Evolutionary conservation across 2,113 vertebrate species (phyloP).

Genomic region (Chloropsis hardwickii): DNA sequence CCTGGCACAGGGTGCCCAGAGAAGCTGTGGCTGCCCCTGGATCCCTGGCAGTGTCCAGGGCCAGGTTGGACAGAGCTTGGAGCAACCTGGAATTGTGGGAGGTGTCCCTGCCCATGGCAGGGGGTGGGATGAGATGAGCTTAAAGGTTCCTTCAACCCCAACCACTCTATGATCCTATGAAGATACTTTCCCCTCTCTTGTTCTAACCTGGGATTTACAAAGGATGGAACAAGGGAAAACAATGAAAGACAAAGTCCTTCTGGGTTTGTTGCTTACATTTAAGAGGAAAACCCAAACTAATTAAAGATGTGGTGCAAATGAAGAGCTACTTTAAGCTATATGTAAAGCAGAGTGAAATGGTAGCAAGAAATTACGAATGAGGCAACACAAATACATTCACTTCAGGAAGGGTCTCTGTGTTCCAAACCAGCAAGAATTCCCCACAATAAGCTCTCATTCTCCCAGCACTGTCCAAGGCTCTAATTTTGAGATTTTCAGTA

Average conservation of each 20-base stretch:
- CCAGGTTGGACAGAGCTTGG: accelerated
- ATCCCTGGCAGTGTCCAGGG: not conserved
- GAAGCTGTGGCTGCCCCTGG: not conserved
- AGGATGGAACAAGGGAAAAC: not conserved
- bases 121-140: not conserved
- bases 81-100: accelerated
- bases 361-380: not conserved
- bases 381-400: not conserved
- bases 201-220: not conserved
- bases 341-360: not conserved
- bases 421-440: not conserved
- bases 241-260: not conserved
- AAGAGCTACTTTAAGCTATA: not conserved
- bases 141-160: not conserved
- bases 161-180: not conserved
- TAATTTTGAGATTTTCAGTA: not conserved
- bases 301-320: not conserved
- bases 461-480: not conserved
- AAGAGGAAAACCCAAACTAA: not conserved
- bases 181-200: not conserved
- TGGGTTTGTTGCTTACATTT: not conserved
- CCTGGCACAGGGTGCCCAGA: not conserved
- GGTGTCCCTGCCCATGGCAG: not conserved
- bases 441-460: not conserved
- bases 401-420: not conserved